Conservation (phyloP, 2,797 vertebrate species). For the Poecile montanus region DNA sequence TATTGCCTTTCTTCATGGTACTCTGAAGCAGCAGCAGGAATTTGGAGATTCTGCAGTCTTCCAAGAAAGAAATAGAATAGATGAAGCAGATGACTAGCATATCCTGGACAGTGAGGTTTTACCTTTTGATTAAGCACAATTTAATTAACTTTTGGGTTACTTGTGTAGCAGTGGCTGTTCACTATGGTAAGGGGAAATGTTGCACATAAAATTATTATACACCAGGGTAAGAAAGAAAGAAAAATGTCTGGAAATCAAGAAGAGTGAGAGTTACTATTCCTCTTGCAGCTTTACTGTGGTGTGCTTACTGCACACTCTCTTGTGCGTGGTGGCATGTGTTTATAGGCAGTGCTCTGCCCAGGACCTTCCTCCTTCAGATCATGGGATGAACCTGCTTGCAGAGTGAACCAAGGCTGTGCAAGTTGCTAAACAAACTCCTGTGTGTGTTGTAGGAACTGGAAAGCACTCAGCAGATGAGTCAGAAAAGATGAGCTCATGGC, state of each 20-base stretch:
- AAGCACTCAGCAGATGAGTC: conserved; percentile 1
- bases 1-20: not conserved
- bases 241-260: not conserved
- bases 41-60: not conserved
- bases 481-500: conserved; percentile 30
- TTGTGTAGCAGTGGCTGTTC: not conserved
- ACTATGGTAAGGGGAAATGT: not conserved
- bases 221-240: not conserved
- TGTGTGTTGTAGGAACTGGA: not conserved
- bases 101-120: not conserved
- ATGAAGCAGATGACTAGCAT: not conserved
- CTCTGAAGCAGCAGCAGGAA: not conserved
- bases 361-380: not conserved
- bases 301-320: not conserved
- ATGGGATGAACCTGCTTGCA: not conserved
- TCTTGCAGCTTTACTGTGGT: not conserved
- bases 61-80: not conserved
- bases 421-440: not conserved
- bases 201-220: not conserved
- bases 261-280: not conserved
- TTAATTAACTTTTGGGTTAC: not conserved
- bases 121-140: not conserved
- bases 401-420: not conserved
- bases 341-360: not conserved
- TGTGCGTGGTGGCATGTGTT: not conserved